Conservation (phyloP, 2,888 invertebrate genomes). For the Lasioglossum leucozonium region DNA sequence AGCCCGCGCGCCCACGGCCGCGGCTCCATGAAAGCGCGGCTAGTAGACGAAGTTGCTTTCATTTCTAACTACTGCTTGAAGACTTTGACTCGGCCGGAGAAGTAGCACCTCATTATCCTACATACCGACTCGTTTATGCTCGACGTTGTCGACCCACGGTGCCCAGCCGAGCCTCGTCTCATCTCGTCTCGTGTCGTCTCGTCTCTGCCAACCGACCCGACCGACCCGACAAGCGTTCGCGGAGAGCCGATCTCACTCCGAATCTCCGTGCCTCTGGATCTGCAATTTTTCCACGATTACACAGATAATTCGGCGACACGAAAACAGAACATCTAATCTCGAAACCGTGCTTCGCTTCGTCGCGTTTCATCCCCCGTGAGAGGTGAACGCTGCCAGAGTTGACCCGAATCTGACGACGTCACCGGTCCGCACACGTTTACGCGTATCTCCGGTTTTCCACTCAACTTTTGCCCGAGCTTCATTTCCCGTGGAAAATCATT, state of each 20-base stretch:
- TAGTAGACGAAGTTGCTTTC: conserved; percentile 49
- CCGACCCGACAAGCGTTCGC: background rate
- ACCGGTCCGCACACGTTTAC: background rate
- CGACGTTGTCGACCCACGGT: conserved; percentile 15
- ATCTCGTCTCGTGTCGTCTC: background rate
- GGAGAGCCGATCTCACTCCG: background rate
- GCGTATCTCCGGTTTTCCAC: background rate
- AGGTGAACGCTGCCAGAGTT: background rate
- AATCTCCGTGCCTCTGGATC: background rate
- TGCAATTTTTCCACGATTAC: background rate
- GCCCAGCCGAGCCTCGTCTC: background rate
- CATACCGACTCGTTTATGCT: conserved; percentile 40
- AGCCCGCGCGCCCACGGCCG: conserved; percentile 9
- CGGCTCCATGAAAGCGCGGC: conserved; percentile 52
- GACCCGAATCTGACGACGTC: background rate
- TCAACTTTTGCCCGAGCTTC: background rate
- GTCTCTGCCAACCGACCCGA: background rate
- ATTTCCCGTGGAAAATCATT: background rate
- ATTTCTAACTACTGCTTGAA: conserved; percentile 57
- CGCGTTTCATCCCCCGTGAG: background rate
- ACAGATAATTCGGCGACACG: background rate
- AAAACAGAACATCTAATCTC: background rate
- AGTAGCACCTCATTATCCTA: conserved; percentile 60
- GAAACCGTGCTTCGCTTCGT: background rate
- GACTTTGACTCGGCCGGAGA: conserved; percentile 52